phyloP scores from a whole-genome alignment of 2,797 vertebrate species.

The Enteromius radiatus region DNA sequence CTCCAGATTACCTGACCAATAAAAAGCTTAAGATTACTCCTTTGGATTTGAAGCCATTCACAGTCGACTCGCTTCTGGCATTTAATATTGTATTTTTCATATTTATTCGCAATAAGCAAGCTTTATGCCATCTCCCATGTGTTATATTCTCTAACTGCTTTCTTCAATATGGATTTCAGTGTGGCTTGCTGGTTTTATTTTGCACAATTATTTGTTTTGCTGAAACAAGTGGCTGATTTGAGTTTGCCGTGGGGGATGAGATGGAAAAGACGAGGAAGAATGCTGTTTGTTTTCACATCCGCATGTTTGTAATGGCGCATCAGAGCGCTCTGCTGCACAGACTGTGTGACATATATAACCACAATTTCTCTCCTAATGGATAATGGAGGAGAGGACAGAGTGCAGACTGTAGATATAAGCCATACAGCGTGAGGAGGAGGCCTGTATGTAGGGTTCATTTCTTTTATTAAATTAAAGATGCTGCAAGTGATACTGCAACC shows the following conservation, averaged over 20 bases:
- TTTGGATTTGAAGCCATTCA: not conserved
- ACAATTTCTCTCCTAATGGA: not conserved
- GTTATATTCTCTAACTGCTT: conserved; percentile 52
- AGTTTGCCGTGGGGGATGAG: conserved; percentile 58
- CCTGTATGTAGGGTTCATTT: not conserved
- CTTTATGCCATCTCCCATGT: conserved; percentile 52
- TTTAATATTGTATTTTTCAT: conserved; percentile 43
- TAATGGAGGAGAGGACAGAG: not conserved
- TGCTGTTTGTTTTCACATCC: conserved; percentile 61
- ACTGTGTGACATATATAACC: conserved; percentile 48
- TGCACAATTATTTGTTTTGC: conserved; percentile 57
- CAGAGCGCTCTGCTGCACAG: conserved; percentile 49
- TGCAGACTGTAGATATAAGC: not conserved
- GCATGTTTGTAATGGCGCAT: conserved; percentile 57
- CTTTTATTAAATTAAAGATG: conserved; percentile 1
- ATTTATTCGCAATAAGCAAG: conserved; percentile 51
- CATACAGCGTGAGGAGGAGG: not conserved
- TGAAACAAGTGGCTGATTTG: conserved; percentile 45
- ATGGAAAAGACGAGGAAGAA: conserved; percentile 63
- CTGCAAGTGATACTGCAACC: not conserved
- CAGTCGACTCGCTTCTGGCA: not conserved
- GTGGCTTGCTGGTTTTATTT: conserved; percentile 58
- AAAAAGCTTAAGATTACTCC: conserved; percentile 26
- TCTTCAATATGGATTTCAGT: conserved; percentile 53
- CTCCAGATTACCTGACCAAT: conserved; percentile 36